Evolutionary conservation across 64 coral and sea anemone genomes (phyloP).

Genomic region (Astreopora myriophthalma): DNA sequence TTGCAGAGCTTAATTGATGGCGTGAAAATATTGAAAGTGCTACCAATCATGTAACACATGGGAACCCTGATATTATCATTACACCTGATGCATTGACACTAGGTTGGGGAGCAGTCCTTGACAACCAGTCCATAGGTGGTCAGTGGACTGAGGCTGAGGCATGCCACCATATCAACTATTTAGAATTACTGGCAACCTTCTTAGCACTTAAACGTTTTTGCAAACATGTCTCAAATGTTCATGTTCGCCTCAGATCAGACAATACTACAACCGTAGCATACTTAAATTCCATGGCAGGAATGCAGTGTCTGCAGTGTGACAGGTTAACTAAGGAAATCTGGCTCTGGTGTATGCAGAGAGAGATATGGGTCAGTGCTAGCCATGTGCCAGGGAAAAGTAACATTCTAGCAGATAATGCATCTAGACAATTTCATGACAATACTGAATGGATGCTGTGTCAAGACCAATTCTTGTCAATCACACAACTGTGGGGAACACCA

Average conservation of each 20-base stretch:
- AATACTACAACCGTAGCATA: conserved; percentile 44
- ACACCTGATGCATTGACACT: conserved; percentile 17
- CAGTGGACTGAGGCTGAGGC: conserved; percentile 40
- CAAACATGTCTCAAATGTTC: neutral
- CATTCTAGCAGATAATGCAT: neutral
- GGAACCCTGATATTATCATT: neutral
- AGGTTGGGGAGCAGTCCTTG: conserved; percentile 8
- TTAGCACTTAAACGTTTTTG: conserved; percentile 59
- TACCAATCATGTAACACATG: neutral
- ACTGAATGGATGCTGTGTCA: conserved; percentile 59
- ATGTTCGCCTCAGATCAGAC: neutral
- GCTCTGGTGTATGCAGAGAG: conserved; percentile 16
- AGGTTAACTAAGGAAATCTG: conserved; percentile 29
- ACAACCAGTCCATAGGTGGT: conserved; percentile 5
- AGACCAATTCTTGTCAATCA: conserved; percentile 29
- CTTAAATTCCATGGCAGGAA: conserved; percentile 36
- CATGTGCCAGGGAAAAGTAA: neutral
- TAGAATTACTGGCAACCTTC: conserved; percentile 26
- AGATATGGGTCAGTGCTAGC: conserved; percentile 30
- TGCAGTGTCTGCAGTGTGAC: conserved; percentile 10
- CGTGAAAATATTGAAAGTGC: conserved; percentile 14
- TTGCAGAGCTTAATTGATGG: neutral
- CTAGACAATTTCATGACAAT: neutral
- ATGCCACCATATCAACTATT: conserved; percentile 39
- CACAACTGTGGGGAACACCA: neutral